phyloP scores from a whole-genome alignment of 2,888 invertebrate genomes.

The Athripsodes cinereus region DNA sequence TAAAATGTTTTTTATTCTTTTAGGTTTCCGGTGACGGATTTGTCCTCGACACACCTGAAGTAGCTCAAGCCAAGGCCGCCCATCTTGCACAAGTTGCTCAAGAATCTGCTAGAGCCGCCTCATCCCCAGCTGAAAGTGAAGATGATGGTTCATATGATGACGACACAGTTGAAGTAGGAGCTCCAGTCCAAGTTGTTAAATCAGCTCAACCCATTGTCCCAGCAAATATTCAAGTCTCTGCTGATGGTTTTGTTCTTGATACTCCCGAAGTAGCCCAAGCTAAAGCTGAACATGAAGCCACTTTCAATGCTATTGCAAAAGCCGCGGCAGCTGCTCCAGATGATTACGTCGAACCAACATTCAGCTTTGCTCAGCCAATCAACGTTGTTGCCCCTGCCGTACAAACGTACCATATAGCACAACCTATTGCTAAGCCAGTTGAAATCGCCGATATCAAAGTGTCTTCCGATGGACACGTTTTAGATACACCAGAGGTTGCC shows the following conservation, averaged over 20 bases:
- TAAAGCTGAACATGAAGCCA: constrained; percentile 53
- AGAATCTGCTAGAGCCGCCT: constrained; percentile 32
- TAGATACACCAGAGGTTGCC: constrained; percentile 58
- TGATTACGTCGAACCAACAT: neutral
- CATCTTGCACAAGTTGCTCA: constrained; percentile 52
- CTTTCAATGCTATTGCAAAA: constrained; percentile 40
- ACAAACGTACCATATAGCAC: neutral
- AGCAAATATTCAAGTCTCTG: constrained; percentile 21
- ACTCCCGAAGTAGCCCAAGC: constrained; percentile 59
- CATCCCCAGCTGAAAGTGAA: constrained; percentile 8
- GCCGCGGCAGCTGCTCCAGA: constrained; percentile 30
- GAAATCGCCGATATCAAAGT: constrained; percentile 12
- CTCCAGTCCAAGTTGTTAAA: constrained; percentile 6
- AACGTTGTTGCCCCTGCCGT: constrained; percentile 7
- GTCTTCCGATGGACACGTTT: constrained; percentile 25
- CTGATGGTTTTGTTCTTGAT: constrained; percentile 46
- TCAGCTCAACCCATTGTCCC: constrained; percentile 7
- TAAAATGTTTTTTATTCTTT: neutral
- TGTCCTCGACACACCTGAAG: constrained; percentile 58
- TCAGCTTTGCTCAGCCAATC: constrained; percentile 14
- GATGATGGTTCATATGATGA: neutral
- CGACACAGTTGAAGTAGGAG: constrained; percentile 15
- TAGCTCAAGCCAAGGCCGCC: constrained; percentile 54
- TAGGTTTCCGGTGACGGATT: constrained; percentile 30
- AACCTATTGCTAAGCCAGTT: constrained; percentile 1